phyloP scores from a whole-genome alignment of 2,888 invertebrate genomes.

The Spodoptera littoralis region DNA sequence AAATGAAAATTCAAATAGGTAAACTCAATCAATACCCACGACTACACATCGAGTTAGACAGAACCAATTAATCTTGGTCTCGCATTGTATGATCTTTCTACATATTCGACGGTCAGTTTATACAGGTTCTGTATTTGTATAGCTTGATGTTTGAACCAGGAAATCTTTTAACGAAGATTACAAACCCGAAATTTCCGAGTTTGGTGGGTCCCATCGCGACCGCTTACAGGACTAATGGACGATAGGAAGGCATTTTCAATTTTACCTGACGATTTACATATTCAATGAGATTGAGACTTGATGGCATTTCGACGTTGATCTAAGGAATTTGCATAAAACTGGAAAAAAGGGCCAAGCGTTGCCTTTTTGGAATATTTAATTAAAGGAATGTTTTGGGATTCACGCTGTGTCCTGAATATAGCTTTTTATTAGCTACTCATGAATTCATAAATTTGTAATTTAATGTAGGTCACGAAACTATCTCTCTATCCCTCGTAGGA shows the following conservation, averaged over 20 bases:
- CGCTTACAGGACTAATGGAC: conserved; percentile 65
- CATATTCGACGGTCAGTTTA: too few species aligned
- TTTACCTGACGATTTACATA: conserved; percentile 80
- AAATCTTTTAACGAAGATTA: conserved; percentile 56
- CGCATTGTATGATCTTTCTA: too few species aligned
- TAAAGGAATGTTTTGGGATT: conserved; percentile 18
- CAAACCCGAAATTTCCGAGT: conserved; percentile 51
- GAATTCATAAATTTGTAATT: neutral
- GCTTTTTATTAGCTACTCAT: neutral
- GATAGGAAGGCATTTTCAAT: conserved; percentile 78
- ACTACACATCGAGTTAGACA: too few species aligned
- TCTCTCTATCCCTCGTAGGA: too few species aligned
- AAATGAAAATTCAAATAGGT: conserved; percentile 55
- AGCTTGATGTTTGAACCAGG: conserved; percentile 20
- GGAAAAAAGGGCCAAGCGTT: conserved; percentile 38
- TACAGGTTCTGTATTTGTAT: too few species aligned
- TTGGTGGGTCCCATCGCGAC: conserved; percentile 43
- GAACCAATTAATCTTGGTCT: too few species aligned
- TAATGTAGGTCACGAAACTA: too few species aligned
- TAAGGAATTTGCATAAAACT: conserved; percentile 70
- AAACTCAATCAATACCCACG: conserved; percentile 51
- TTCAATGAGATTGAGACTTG: conserved; percentile 75
- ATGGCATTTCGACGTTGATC: conserved; percentile 65
- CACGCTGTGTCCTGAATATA: conserved; percentile 2
- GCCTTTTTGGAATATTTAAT: conserved; percentile 47